phyloP scores from a whole-genome alignment of 2,797 vertebrate species.

The Neosilurus hyrtlii region DNA sequence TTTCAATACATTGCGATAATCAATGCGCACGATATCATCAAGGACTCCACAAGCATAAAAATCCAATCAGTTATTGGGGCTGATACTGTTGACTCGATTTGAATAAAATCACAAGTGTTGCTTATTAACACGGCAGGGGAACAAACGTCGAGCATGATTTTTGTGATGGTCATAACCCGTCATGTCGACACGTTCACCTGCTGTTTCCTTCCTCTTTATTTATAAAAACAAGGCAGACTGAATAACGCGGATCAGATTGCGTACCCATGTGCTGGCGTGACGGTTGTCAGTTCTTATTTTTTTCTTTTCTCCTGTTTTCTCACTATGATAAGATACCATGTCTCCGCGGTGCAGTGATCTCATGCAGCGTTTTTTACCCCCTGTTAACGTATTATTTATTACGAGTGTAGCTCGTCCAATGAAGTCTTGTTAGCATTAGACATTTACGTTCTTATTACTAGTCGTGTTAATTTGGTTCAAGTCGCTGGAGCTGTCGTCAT shows the following conservation, averaged over 20 bases:
- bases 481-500: neutral
- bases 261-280: too few relatives aligned
- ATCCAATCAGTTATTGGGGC: too few relatives aligned
- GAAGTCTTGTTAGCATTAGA: neutral
- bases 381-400: slow-evolving; percentile 13
- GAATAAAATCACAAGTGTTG: neutral
- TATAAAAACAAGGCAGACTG: neutral
- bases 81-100: too few relatives aligned
- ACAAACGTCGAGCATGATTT: neutral
- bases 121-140: neutral
- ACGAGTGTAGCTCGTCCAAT: neutral
- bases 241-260: neutral
- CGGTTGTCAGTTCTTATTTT: too few relatives aligned
- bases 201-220: neutral
- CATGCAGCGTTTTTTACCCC: neutral
- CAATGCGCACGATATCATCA: neutral
- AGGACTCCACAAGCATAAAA: neutral
- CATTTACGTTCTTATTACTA: too few relatives aligned
- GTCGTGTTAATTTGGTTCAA: neutral
- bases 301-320: too few relatives aligned
- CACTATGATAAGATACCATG: neutral
- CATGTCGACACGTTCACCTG: neutral
- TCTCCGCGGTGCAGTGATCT: neutral
- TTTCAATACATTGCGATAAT: neutral
- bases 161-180: neutral